These are phyloP conservation scores for Apotomis turbidana DNA, from an alignment of 2,888 invertebrate species.

Conservation along the genomic window DNA sequence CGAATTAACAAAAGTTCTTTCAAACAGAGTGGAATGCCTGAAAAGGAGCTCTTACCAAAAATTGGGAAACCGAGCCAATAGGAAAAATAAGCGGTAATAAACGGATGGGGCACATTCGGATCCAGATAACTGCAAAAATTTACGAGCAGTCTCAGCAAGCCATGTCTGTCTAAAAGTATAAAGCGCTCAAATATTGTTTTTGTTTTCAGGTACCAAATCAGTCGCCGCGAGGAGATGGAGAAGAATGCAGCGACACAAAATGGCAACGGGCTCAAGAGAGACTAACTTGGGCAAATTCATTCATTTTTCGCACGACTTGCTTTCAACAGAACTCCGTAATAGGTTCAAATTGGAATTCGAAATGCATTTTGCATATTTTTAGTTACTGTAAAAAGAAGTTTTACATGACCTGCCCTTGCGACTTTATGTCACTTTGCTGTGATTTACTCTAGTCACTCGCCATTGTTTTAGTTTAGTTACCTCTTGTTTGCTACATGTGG, in stretches of 20 bases:
- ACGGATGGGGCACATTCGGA: too few species aligned
- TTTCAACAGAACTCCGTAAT: conserved; percentile 19
- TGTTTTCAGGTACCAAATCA: conserved; percentile 80
- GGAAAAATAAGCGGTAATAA: too few species aligned
- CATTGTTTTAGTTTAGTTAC: conserved; percentile 26
- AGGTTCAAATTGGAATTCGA: conserved; percentile 28
- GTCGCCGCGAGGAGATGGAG: conserved; percentile 80
- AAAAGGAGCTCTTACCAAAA: too few species aligned
- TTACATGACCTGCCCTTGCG: conserved; percentile 15
- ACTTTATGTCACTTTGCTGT: conserved; percentile 49
- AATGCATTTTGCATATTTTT: conserved; percentile 30
- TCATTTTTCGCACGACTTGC: conserved; percentile 19
- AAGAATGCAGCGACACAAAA: conserved; percentile 77
- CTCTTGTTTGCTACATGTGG: conserved; percentile 16
- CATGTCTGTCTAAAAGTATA: neutral
- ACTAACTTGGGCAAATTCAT: conserved; percentile 61
- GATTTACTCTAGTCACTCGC: conserved; percentile 63
- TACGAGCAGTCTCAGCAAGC: too few species aligned
- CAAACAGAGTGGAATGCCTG: too few species aligned
- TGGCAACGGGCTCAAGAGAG: conserved; percentile 85
- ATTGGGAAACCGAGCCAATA: too few species aligned
- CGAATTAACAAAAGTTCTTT: too few species aligned
- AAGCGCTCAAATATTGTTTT: conserved; percentile 2
- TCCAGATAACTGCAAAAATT: too few species aligned
- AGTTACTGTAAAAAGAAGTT: conserved; percentile 12